A percentile compares a stretch with the other conserved stretches of the same genome.
phyloP scores from a whole-genome alignment of 2,888 invertebrate species.

The Dermolepida albohirtum region DNA sequence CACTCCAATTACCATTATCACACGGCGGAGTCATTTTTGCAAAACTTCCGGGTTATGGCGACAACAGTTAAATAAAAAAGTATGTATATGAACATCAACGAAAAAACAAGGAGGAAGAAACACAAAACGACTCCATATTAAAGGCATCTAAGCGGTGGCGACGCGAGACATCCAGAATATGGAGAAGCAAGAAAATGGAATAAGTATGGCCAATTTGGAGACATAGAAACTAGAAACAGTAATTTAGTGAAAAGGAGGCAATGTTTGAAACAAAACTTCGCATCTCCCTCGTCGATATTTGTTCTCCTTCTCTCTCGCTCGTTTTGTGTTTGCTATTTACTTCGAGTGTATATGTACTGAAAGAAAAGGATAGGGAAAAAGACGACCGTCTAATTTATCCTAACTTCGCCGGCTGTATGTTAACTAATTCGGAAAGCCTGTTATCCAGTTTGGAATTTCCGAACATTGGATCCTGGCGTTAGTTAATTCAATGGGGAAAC shows the following conservation, averaged over 20 bases:
- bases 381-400: conserved; percentile 41
- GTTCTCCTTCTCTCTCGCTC: background rate
- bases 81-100: conserved; percentile 28
- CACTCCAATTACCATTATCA: conserved; percentile 29
- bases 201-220: conserved; percentile 45
- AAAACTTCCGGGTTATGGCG: conserved; percentile 6
- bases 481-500: conserved; percentile 33
- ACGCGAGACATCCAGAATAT: conserved; percentile 40
- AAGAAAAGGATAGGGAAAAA: conserved; percentile 37
- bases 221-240: conserved; percentile 42
- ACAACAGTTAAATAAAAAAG: conserved; percentile 25
- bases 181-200: conserved; percentile 45
- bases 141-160: conserved; percentile 19
- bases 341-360: conserved; percentile 5
- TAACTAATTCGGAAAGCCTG: conserved; percentile 42
- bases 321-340: conserved; percentile 4
- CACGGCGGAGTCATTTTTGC: conserved; percentile 2
- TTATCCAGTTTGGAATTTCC: conserved; percentile 39
- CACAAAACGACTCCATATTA: conserved; percentile 18
- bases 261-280: conserved; percentile 26
- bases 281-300: conserved; percentile 4
- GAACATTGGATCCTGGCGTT: conserved; percentile 37
- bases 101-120: conserved; percentile 5
- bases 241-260: conserved; percentile 39
- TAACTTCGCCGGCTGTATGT: conserved; percentile 41